These are phyloP conservation scores for Heliopora coerulea DNA, from an alignment of 92 coral and sea anemone genomes.

Conservation along the genomic window DNA sequence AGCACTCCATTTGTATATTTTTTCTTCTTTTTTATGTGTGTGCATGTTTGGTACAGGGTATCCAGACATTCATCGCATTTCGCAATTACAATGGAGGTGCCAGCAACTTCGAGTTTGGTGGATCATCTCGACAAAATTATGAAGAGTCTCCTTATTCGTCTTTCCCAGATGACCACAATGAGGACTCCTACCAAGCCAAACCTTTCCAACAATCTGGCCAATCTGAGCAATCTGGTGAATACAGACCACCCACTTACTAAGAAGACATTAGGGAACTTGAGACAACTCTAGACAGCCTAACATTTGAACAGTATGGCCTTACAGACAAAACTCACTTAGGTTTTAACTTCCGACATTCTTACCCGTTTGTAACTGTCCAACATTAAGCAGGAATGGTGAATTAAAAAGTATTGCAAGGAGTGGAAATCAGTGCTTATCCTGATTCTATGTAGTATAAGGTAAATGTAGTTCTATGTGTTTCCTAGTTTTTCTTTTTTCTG, in stretches of 20 bases:
- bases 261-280: neutral
- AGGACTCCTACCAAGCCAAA: conserved; percentile 86
- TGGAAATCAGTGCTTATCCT: too few species aligned
- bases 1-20: too few species aligned
- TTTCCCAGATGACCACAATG: conserved; percentile 73
- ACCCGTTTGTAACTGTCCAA: neutral
- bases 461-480: too few species aligned
- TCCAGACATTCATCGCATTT: conserved; percentile 33
- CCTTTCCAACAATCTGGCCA: conserved; percentile 62
- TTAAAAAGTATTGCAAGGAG: too few species aligned
- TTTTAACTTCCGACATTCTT: neutral
- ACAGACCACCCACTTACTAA: conserved; percentile 38
- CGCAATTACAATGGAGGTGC: conserved; percentile 5
- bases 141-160: conserved; percentile 80
- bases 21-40: neutral
- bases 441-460: too few species aligned
- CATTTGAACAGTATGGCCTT: neutral
- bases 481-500: too few species aligned
- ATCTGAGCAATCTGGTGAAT: conserved; percentile 43
- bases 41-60: conserved; percentile 1
- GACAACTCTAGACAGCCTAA: neutral
- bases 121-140: conserved; percentile 18
- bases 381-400: too few species aligned
- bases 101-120: conserved; percentile 42
- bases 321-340: neutral